Evolutionary conservation across 2,113 vertebrate species (phyloP), one percentile per base, ranked within the genome.

Genomic region (Vanacampus margaritifer): DNA sequence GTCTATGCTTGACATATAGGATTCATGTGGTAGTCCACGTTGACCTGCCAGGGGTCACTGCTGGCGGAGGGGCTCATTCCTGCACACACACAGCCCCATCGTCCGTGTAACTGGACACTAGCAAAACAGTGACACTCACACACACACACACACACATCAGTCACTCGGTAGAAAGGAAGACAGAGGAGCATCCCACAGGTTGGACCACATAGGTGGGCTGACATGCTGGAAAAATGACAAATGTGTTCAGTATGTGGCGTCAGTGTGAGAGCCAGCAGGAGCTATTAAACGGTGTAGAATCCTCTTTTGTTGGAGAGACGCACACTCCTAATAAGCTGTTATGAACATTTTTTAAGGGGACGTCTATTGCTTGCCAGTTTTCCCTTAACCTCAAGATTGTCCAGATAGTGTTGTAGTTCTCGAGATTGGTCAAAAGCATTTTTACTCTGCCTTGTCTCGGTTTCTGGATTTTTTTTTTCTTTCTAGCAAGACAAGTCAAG

Each of bases 21-120:
- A 79, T 88, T 87, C 85, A 79, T 80, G 83, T 64, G 79, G 83
- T 91, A 90, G 91, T 91, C 87, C 79, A 84, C 59, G 48, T 23
- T 88, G 89, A 90, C 90, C 88, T 71, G 73, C 45, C 13, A 74
- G 67, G 67, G 90, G 89, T 91, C 89, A 89, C 65, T 46, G 72
- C 78, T 82, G 82, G 83, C 65, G 64, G 63, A 72, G 84, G 74
- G 81, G 69, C 69, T 77, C 87, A 81, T 88, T 87, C 84, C 84
- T 80, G 80, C 64, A 65, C 72, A 75, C 72, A 75, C 78, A 78
- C 32, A 21, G 76, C 57, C 76, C 72, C 80, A 77, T 78, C 79
- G 74, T 76, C 76, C 62, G 67, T 71, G 89, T 86, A 89, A 90
- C 84, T 16, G 70, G 83, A 90, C 67, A 84, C 86, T 86, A 84